A percentile compares a stretch with the other conserved stretches of the same genome.
Conservation (phyloP, 2,113 vertebrate species). For the Piaya cayana region DNA sequence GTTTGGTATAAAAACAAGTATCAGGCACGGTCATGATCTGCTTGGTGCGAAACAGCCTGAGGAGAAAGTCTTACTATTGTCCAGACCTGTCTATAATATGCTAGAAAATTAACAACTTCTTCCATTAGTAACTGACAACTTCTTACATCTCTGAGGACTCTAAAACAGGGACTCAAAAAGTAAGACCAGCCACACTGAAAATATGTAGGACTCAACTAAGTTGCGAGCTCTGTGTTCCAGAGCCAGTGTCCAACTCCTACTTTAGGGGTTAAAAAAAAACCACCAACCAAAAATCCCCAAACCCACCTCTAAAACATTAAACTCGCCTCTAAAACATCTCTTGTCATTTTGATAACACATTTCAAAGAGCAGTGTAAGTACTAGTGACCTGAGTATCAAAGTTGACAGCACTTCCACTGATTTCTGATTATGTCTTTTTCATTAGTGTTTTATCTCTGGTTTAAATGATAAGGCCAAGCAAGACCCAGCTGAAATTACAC, state of each 20-base stretch:
- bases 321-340: not conserved
- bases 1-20: not conserved
- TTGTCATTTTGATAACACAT: not conserved
- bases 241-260: not conserved
- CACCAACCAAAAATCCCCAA: not conserved
- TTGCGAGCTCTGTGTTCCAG: accelerated
- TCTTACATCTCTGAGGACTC: not conserved
- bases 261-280: not conserved
- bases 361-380: not conserved
- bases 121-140: not conserved
- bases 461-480: not conserved
- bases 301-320: not conserved
- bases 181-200: not conserved
- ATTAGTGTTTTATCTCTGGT: not conserved
- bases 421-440: not conserved
- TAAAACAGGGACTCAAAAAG: not conserved
- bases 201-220: not conserved
- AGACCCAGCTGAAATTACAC: not conserved
- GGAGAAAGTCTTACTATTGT: not conserved
- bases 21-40: not conserved
- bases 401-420: not conserved
- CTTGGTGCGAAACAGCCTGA: not conserved
- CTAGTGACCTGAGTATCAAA: not conserved
- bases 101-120: not conserved
- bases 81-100: not conserved